Evolutionary conservation across 2,888 invertebrate genomes (phyloP).

Genomic region (Drosophila subquinaria): DNA sequence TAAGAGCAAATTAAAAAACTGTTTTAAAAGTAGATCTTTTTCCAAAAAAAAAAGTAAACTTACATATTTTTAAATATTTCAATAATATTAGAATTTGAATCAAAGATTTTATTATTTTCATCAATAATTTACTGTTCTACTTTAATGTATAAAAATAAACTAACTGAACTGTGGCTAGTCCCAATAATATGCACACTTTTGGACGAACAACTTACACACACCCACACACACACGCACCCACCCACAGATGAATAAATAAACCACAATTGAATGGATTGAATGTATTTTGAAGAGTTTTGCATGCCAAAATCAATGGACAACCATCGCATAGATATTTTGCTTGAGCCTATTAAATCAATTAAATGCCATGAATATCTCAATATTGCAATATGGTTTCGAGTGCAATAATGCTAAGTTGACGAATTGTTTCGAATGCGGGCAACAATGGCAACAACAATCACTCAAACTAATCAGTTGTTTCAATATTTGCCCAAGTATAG

Average conservation of each 20-base stretch:
- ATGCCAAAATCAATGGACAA: slow-evolving; percentile 20
- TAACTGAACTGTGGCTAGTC: background rate
- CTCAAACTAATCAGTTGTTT: slow-evolving; percentile 78
- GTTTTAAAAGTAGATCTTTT: no score
- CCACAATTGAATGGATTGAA: slow-evolving; percentile 8
- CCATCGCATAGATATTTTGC: slow-evolving; percentile 18
- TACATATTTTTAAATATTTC: no score
- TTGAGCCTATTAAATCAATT: slow-evolving; percentile 65
- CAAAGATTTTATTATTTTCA: no score
- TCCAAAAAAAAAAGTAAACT: no score
- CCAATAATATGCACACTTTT: background rate
- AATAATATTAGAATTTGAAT: no score
- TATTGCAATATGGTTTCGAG: slow-evolving; percentile 39
- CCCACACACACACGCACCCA: background rate
- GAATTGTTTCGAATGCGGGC: slow-evolving; percentile 29
- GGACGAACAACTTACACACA: background rate
- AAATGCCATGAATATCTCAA: slow-evolving; percentile 69
- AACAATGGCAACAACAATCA: slow-evolving; percentile 11
- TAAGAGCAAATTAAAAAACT: no score
- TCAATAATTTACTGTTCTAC: no score
- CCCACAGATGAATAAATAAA: background rate
- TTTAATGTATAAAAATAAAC: background rate
- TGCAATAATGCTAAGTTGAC: slow-evolving; percentile 55
- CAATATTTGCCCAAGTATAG: slow-evolving; percentile 65
- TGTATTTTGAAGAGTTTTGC: slow-evolving; percentile 15